A percentile compares a stretch with the other conserved stretches of the same genome.
These are phyloP conservation scores for Vulpes ferrilata DNA, from an alignment of 2,113 vertebrate species.

Conservation along the genomic window DNA sequence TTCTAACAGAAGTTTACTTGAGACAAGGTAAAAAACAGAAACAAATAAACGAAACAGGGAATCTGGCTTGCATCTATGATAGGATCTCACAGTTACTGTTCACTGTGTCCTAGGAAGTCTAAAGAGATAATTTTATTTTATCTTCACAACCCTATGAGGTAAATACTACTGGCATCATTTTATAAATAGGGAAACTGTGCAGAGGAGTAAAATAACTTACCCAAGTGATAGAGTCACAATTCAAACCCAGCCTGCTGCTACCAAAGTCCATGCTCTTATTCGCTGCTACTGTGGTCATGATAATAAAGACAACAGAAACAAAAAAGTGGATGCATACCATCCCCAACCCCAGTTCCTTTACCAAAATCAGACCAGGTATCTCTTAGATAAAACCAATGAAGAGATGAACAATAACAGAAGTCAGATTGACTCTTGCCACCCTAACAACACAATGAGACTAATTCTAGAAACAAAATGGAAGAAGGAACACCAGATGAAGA, in stretches of 20 bases:
- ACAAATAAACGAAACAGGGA: not conserved
- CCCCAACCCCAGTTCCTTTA: not conserved
- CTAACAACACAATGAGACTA: not conserved
- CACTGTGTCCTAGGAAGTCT: not conserved
- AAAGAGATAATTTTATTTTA: not conserved
- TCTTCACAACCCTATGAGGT: not conserved
- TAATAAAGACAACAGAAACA: not conserved
- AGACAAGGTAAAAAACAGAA: not conserved
- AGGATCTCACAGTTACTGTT: not conserved
- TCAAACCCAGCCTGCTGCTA: not conserved
- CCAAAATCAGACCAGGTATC: not conserved
- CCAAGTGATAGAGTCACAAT: not conserved
- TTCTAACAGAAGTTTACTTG: not conserved
- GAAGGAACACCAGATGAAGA: not conserved
- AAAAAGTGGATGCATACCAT: not conserved
- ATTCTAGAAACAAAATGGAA: not conserved
- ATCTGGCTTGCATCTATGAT: not conserved
- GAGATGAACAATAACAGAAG: not conserved
- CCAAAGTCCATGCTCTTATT: not conserved
- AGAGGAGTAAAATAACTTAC: not conserved
- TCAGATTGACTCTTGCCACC: not conserved
- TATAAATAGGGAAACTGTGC: not conserved
- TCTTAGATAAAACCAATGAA: not conserved
- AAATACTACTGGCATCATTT: not conserved
- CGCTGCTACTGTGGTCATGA: not conserved